Percentiles rank a stretch among this genome's conserved stretches.
Evolutionary conservation across 2,888 invertebrate species (phyloP).

Genomic region (Ophion costatus): DNA sequence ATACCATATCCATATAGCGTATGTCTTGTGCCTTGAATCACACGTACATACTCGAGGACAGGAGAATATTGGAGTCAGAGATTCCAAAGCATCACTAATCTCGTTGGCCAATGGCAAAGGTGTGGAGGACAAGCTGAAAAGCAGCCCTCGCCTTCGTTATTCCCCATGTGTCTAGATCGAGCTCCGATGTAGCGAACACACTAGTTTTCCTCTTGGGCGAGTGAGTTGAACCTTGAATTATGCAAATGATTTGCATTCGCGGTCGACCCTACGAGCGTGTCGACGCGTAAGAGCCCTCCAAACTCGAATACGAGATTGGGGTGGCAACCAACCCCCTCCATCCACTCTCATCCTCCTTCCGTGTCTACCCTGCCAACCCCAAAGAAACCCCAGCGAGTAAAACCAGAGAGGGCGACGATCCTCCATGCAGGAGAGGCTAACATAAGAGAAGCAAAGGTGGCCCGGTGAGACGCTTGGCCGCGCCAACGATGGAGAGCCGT

Average conservation of each 20-base stretch:
- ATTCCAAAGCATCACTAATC: constrained; percentile 75
- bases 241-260: constrained; percentile 73
- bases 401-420: constrained; percentile 45
- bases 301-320: constrained; percentile 51
- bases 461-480: constrained; percentile 15
- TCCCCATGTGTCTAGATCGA: constrained; percentile 9
- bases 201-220: constrained; percentile 49
- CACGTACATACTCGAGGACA: constrained; percentile 11
- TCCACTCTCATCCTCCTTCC: neutral
- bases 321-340: neutral
- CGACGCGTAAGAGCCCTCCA: constrained; percentile 62
- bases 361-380: neutral
- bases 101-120: constrained; percentile 63
- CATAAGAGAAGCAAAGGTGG: constrained; percentile 13
- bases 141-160: constrained; percentile 26
- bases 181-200: constrained; percentile 8
- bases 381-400: constrained; percentile 14
- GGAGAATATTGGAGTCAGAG: constrained; percentile 26
- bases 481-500: constrained; percentile 42
- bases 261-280: constrained; percentile 61
- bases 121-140: constrained; percentile 42
- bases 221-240: constrained; percentile 75
- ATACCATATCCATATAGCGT: neutral
- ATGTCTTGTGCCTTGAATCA: neutral
- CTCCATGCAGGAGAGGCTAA: constrained; percentile 28